Evolutionary conservation across 2,113 vertebrate species (phyloP), one percentile per base, ranked within the genome.

Genomic region (Sinocyclocheilus anophthalmus): DNA sequence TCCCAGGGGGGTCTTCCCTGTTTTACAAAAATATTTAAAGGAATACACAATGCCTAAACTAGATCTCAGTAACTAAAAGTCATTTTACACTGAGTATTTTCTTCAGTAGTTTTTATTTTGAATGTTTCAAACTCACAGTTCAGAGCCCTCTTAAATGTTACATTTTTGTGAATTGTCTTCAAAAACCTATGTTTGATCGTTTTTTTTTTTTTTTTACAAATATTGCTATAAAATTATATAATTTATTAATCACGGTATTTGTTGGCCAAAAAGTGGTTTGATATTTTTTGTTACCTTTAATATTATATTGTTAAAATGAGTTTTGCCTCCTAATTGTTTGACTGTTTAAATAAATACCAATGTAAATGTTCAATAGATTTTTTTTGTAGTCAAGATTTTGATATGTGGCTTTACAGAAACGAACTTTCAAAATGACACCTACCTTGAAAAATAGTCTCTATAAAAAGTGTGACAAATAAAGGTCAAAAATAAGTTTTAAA

Each of bases 1-100:
- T 30, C 26, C 76, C 89, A 91, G 92, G 93, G 89, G 89, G 92
- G 92, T 92, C 90, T 89, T 76, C 86, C 88, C 57, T 83, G 77
- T 81, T 84, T 85, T 79, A 65, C 55, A 53, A 88, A 85, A 88
- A 87, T 81, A 85, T 88, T 89, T 88, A 79, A 75, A 59, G 76
- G 70, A 79, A 90, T 39, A 77, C 16, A 59, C 84, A 81, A 79
- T 76, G 57, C 77, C 86, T 22, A 80, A 65, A 79, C 3, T n/a
- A 48, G 45, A 50, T 76, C 45, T 73, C 20, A n/a, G 37, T 42
- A 42, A 20, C 16, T 39, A 3, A 30, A 67, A 69, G 65, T 73
- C 70, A 73, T n/a, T 73, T 26, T 20, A 70, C 26, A 37, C 6
- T 20, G 7, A 70, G 14, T 37, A 8, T 69, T 69, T 67, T 45